These are phyloP conservation scores for Drosophila mauritiana DNA, from an alignment of 1,140 invertebrate genomes.

Conservation along the genomic window DNA sequence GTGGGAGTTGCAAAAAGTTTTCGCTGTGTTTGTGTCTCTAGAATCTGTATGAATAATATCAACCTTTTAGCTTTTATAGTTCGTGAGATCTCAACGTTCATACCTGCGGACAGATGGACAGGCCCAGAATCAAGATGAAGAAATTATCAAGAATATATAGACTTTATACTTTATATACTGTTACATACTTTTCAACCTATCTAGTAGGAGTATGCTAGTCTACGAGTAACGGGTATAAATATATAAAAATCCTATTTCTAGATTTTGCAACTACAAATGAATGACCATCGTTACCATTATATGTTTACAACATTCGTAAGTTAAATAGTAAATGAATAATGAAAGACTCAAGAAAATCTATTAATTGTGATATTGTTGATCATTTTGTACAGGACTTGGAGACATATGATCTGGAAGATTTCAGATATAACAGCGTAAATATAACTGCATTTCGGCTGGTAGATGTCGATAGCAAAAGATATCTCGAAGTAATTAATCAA, in stretches of 20 bases:
- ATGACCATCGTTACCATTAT: conserved; percentile 96
- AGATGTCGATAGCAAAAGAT: conserved; percentile 91
- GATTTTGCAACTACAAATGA: conserved; percentile 91
- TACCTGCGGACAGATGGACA: no score
- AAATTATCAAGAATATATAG: no score
- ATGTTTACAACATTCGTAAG: conserved; percentile 94
- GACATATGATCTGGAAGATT: conserved; percentile 96
- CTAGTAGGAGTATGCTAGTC: no score
- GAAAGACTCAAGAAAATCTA: neutral
- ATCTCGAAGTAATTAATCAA: conserved; percentile 90
- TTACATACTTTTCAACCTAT: no score
- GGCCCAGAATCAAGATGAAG: no score
- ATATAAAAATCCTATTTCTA: conserved; percentile 7
- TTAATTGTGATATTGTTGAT: neutral
- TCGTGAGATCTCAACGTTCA: no score
- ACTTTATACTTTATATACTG: no score
- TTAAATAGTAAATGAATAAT: conserved; percentile 5
- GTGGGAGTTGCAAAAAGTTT: no score
- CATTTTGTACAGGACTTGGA: conserved; percentile 90
- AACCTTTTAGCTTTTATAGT: no score
- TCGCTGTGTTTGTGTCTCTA: no score
- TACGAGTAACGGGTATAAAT: no score
- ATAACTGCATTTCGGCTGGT: conserved; percentile 96
- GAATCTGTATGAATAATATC: no score
- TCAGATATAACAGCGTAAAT: conserved; percentile 96